Evolutionary conservation across 2,113 vertebrate genomes (phyloP).

Genomic region (Prionailurus bengalensis): DNA sequence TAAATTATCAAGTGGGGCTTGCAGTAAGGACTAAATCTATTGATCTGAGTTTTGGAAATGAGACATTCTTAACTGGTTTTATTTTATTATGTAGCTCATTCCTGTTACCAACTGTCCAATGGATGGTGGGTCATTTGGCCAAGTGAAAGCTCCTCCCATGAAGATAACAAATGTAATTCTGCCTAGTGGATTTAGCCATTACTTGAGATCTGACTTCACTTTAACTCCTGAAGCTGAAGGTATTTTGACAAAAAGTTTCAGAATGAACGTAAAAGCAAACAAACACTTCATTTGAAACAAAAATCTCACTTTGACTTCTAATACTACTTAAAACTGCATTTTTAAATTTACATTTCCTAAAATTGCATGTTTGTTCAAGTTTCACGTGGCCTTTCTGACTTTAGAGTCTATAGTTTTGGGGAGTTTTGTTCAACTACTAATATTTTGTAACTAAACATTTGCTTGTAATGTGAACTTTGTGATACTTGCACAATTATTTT

Average conservation of each 20-base stretch:
- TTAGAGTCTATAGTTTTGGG: conserved; percentile 1
- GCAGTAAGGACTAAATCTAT: neutral
- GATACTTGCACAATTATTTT: conserved; percentile 45
- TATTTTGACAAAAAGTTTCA: conserved; percentile 80
- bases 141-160: conserved; percentile 82
- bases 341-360: conserved; percentile 54
- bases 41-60: neutral
- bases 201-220: conserved; percentile 80
- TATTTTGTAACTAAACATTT: conserved; percentile 36
- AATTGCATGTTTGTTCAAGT: conserved; percentile 11
- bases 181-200: conserved; percentile 82
- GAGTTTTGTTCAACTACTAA: neutral
- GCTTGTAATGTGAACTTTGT: neutral
- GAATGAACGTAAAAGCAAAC: conserved; percentile 78
- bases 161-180: conserved; percentile 85
- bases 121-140: conserved; percentile 84
- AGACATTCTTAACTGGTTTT: conserved; percentile 47
- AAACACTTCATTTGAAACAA: conserved; percentile 17
- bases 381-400: conserved; percentile 17
- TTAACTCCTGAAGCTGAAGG: conserved; percentile 85
- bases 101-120: conserved; percentile 75
- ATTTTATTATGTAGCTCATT: conserved; percentile 72
- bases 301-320: conserved; percentile 63
- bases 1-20: neutral
- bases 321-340: conserved; percentile 24